Conservation (phyloP, 2,113 vertebrate genomes). For the Corythornis madagascariensis region DNA sequence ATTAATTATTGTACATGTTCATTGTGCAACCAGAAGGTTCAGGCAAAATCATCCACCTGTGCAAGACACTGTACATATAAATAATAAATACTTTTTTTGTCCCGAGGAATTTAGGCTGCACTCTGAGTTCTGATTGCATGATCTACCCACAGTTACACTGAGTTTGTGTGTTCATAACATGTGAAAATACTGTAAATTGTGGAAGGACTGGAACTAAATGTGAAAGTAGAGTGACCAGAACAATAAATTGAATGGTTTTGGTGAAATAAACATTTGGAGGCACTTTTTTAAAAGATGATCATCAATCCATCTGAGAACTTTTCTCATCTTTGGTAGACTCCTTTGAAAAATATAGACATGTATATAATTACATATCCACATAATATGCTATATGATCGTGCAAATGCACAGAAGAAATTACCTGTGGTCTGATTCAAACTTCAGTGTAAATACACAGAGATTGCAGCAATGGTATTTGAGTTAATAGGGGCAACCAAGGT, state of each 20-base stretch:
- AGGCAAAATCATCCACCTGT: background rate
- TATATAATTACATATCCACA: fast-evolving
- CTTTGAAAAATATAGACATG: background rate
- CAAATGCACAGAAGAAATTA: background rate
- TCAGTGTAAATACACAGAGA: fast-evolving
- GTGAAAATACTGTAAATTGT: background rate
- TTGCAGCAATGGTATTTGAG: background rate
- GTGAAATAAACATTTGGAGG: background rate
- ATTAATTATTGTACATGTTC: background rate
- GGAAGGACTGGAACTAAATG: background rate
- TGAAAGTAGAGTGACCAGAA: background rate
- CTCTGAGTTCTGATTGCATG: background rate
- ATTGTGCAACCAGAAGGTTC: background rate
- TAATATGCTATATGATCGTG: fast-evolving
- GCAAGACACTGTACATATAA: background rate
- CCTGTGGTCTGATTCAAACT: background rate
- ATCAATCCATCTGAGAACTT: background rate
- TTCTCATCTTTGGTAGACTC: background rate
- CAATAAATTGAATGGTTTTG: background rate
- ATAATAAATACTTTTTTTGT: background rate
- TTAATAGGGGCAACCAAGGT: background rate
- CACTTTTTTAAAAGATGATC: background rate
- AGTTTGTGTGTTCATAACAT: background rate
- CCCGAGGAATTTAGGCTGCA: background rate
- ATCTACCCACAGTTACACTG: background rate